phyloP scores from a whole-genome alignment of 64 coral and sea anemone species.

The Hydrozoanthus tunicans region DNA sequence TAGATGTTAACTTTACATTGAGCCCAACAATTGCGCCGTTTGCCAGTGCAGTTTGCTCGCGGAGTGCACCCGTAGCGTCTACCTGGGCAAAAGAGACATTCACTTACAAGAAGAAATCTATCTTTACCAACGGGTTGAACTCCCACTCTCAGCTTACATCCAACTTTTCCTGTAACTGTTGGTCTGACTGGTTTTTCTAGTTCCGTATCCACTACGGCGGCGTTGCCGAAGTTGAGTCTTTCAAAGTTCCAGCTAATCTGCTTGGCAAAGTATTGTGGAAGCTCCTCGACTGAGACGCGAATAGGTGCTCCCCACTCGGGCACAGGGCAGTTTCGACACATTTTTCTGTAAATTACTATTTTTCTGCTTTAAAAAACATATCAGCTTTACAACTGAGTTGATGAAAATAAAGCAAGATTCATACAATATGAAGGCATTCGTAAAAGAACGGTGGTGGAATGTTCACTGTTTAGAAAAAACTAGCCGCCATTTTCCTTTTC shows the following conservation, averaged over 20 bases:
- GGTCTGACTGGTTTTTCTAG: conserved; percentile 85
- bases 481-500: conserved; percentile 25
- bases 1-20: conserved; percentile 94
- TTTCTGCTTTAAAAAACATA: neutral
- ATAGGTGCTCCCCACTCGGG: conserved; percentile 96
- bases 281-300: conserved; percentile 71
- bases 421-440: neutral
- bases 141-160: conserved; percentile 83
- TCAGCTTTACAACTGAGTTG: neutral
- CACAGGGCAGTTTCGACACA: conserved; percentile 96
- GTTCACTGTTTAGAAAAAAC: neutral
- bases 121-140: conserved; percentile 72
- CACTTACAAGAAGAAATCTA: conserved; percentile 97
- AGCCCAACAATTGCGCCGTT: conserved; percentile 87
- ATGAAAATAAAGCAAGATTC: neutral
- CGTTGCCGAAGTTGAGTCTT: conserved; percentile 94
- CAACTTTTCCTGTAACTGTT: conserved; percentile 90
- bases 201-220: conserved; percentile 79
- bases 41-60: conserved; percentile 89
- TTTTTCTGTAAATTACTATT: neutral
- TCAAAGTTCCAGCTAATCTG: conserved; percentile 99
- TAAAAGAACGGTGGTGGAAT: neutral
- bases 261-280: conserved; percentile 90
- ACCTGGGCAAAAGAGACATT: conserved; percentile 93
- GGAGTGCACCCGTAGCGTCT: conserved; percentile 95